These are phyloP conservation scores for Palaemon carinicauda DNA, from an alignment of 1,140 invertebrate species.

Conservation along the genomic window DNA sequence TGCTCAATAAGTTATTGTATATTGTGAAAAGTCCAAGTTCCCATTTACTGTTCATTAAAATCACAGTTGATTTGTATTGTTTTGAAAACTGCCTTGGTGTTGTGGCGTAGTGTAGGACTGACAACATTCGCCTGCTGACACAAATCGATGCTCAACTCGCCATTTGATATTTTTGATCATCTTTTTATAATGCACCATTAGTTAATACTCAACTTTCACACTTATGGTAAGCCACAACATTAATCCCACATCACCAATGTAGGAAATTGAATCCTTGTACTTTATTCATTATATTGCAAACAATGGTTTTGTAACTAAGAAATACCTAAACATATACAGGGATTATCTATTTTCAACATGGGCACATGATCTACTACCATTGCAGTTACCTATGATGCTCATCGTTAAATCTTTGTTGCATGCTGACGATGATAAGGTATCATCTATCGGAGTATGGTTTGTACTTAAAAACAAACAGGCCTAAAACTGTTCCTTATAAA, in stretches of 20 bases:
- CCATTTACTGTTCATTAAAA: neutral
- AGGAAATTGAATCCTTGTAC: neutral
- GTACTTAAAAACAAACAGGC: too few relatives aligned
- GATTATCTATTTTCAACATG: too few relatives aligned
- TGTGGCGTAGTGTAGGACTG: conserved; percentile 20
- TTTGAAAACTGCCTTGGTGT: conserved; percentile 24
- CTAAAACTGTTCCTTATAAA: too few relatives aligned
- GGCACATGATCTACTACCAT: too few relatives aligned
- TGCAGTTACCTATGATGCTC: too few relatives aligned
- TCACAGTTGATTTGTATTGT: conserved; percentile 18
- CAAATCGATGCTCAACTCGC: neutral
- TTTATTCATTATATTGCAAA: neutral
- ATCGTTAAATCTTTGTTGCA: too few relatives aligned
- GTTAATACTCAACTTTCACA: neutral
- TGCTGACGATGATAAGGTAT: too few relatives aligned
- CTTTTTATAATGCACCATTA: neutral
- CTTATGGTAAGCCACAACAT: neutral
- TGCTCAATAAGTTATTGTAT: conserved; percentile 48
- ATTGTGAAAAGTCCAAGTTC: conserved; percentile 41
- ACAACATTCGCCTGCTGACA: conserved; percentile 28
- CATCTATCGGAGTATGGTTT: too few relatives aligned
- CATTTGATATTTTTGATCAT: neutral
- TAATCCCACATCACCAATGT: neutral
- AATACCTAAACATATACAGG: too few relatives aligned
- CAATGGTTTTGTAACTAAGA: neutral